Evolutionary conservation across 2,113 vertebrate species (phyloP).

Genomic region (Plecotus auritus): DNA sequence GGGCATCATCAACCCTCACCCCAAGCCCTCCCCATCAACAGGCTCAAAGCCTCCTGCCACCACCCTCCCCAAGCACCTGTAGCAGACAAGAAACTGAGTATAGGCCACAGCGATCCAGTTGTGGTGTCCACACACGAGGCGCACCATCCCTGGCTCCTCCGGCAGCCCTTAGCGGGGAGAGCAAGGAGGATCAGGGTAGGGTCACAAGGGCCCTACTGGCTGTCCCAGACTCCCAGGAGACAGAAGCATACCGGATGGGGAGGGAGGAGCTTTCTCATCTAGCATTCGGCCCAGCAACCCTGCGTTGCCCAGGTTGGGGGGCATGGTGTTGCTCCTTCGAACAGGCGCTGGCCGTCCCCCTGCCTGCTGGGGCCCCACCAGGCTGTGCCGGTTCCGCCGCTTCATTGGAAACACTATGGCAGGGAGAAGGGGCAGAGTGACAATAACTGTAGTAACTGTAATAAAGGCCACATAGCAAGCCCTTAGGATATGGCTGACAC

Average conservation of each 20-base stretch:
- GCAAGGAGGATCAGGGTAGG: not conserved
- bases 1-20: not conserved
- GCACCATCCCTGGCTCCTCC: constrained; percentile 87
- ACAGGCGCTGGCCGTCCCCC: constrained; percentile 81
- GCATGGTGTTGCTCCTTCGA: constrained; percentile 92
- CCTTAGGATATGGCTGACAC: not conserved
- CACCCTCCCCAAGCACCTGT: constrained; percentile 81
- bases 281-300: constrained; percentile 83
- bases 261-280: constrained; percentile 82
- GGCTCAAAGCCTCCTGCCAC: not conserved
- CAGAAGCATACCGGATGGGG: constrained; percentile 34
- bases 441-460: not conserved
- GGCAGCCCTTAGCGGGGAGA: constrained; percentile 69
- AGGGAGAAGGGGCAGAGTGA: not conserved
- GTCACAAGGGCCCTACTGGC: not conserved
- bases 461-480: not conserved
- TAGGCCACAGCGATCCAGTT: constrained; percentile 95
- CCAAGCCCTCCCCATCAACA: not conserved
- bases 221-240: not conserved
- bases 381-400: constrained; percentile 89
- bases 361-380: constrained; percentile 86
- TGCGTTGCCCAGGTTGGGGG: constrained; percentile 87
- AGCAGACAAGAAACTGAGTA: constrained; percentile 92
- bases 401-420: constrained; percentile 86
- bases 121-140: constrained; percentile 92